A percentile compares a stretch with the other conserved stretches of the same genome.
Evolutionary conservation across 2,797 vertebrate species (phyloP).

Genomic region (Iguana delicatissima): DNA sequence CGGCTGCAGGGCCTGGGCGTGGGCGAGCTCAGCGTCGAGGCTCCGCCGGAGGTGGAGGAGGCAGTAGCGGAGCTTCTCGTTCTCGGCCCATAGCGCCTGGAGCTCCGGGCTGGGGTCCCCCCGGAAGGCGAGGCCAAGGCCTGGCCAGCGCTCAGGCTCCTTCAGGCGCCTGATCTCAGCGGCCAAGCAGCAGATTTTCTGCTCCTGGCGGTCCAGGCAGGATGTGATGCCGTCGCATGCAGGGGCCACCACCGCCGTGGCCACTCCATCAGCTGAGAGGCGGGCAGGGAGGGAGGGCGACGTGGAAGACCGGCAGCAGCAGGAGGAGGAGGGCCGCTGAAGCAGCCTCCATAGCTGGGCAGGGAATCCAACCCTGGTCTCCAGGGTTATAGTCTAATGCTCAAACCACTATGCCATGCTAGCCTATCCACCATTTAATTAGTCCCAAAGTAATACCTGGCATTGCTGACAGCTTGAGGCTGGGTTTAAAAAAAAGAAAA

Average conservation of each 20-base stretch:
- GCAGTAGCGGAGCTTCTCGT: constrained; percentile 90
- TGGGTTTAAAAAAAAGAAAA: neutral
- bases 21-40: constrained; percentile 84
- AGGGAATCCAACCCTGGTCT: too few relatives aligned
- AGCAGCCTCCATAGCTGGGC: neutral
- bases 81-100: constrained; percentile 86
- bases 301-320: too few relatives aligned
- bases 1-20: constrained; percentile 33
- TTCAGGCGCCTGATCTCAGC: constrained; percentile 84
- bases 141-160: constrained; percentile 64
- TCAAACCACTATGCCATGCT: too few relatives aligned
- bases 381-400: too few relatives aligned
- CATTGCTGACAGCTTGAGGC: neutral
- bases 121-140: neutral
- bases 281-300: neutral
- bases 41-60: constrained; percentile 86
- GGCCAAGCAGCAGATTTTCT: constrained; percentile 83
- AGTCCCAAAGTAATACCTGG: neutral
- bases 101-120: constrained; percentile 76
- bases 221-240: constrained; percentile 46
- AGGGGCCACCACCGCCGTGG: neutral
- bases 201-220: constrained; percentile 86
- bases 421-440: neutral
- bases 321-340: neutral
- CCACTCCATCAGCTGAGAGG: neutral